Conservation (phyloP, 2,113 vertebrate species). For the Dromas ardeola region DNA sequence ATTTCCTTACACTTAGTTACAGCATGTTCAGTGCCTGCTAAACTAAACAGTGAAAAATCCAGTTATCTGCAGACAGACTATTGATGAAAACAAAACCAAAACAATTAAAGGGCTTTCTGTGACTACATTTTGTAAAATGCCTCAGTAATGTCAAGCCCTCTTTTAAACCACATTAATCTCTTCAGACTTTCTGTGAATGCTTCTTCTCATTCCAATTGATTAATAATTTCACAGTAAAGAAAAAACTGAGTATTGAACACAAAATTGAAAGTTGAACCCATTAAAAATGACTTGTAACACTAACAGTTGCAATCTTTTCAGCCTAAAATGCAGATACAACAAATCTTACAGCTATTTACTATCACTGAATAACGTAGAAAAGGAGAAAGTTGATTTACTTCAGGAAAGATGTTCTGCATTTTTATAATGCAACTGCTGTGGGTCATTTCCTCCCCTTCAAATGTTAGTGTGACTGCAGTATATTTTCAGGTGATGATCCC, state of each 20-base stretch:
- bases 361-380: not conserved
- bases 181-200: constrained; percentile 15
- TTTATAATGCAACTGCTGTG: not conserved
- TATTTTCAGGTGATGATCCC: not conserved
- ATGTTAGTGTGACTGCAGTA: not conserved
- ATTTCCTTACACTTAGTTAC: not conserved
- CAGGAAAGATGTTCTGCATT: not conserved
- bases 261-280: not conserved
- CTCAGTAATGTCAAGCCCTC: not conserved
- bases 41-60: not conserved
- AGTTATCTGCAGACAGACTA: not conserved
- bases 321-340: not conserved
- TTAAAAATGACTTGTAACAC: not conserved
- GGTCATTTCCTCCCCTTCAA: not conserved
- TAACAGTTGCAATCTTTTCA: not conserved
- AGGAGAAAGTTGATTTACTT: not conserved
- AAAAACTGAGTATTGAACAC: constrained; percentile 13
- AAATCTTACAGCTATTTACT: not conserved
- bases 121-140: not conserved
- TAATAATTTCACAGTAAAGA: constrained; percentile 23
- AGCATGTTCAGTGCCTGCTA: not conserved
- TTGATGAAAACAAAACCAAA: not conserved
- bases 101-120: not conserved
- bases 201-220: constrained; percentile 11
- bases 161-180: constrained; percentile 53